Conservation (phyloP, 2,797 vertebrate species). For the Hapalemur alaotrensis region DNA sequence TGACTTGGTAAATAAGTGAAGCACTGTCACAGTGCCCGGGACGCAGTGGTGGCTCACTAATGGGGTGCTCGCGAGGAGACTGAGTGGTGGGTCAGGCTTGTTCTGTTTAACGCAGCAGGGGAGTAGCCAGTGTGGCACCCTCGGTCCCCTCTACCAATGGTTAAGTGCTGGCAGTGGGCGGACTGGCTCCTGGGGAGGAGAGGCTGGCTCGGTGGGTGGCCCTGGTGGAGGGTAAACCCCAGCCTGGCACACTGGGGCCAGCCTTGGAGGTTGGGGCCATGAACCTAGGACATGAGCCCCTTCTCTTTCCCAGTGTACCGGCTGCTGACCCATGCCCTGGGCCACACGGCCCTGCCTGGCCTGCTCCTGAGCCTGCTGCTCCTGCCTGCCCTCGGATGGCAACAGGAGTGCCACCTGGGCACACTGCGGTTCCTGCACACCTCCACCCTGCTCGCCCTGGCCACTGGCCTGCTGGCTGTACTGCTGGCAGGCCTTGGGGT, state of each 20-base stretch:
- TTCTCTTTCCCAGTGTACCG: constrained; percentile 82
- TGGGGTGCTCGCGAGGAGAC: background rate
- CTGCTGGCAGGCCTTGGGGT: constrained; percentile 86
- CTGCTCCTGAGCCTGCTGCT: constrained; percentile 87
- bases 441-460: constrained; percentile 83
- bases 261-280: background rate
- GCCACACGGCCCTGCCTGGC: constrained; percentile 86
- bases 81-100: background rate
- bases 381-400: constrained; percentile 85
- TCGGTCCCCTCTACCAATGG: background rate
- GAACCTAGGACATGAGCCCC: background rate
- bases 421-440: constrained; percentile 87
- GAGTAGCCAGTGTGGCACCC: background rate
- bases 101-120: background rate
- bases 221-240: background rate
- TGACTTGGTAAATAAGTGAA: background rate
- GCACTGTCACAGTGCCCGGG: background rate
- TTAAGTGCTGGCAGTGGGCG: background rate
- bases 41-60: background rate
- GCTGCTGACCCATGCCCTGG: constrained; percentile 88
- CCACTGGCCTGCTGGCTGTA: constrained; percentile 87
- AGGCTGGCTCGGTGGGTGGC: background rate
- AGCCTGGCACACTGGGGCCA: background rate
- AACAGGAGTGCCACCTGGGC: constrained; percentile 90
- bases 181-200: background rate